Conservation (phyloP, 2,797 vertebrate genomes). For the Pelodytes ibericus region DNA sequence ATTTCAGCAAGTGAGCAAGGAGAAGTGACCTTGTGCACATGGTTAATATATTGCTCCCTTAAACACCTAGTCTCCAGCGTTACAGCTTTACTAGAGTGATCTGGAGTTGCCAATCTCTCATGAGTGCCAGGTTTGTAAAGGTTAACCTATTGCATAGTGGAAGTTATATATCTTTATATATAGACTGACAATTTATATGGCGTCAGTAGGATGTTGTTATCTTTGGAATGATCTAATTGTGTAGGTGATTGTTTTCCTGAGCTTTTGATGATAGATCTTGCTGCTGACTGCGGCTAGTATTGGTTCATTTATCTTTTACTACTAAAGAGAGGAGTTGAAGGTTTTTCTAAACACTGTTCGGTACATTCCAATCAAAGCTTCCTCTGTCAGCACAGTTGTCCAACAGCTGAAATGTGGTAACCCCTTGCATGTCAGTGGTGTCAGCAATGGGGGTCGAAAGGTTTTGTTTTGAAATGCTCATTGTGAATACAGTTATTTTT, state of each 20-base stretch:
- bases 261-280: slow-evolving; percentile 30
- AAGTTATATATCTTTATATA: slow-evolving; percentile 11
- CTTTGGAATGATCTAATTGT: slow-evolving; percentile 24
- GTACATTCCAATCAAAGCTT: background rate
- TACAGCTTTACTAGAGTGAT: slow-evolving; percentile 10
- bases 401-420: background rate
- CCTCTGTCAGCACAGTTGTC: background rate
- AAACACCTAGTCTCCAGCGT: background rate
- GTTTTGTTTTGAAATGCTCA: too few relatives aligned
- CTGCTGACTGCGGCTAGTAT: slow-evolving; percentile 5
- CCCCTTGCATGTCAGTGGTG: background rate
- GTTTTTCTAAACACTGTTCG: background rate
- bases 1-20: too few relatives aligned
- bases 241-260: slow-evolving; percentile 32
- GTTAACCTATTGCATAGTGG: slow-evolving; percentile 16
- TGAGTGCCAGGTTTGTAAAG: background rate
- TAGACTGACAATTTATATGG: slow-evolving; percentile 22
- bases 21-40: background rate
- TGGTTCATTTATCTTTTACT: slow-evolving; percentile 29
- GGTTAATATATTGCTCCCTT: background rate
- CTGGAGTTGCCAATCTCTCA: background rate
- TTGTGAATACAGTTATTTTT: too few relatives aligned
- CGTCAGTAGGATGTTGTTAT: background rate
- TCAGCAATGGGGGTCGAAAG: too few relatives aligned
- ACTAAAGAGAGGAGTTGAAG: background rate